Conservation (phyloP, 2,888 invertebrate species). For the Meta bourneti region DNA sequence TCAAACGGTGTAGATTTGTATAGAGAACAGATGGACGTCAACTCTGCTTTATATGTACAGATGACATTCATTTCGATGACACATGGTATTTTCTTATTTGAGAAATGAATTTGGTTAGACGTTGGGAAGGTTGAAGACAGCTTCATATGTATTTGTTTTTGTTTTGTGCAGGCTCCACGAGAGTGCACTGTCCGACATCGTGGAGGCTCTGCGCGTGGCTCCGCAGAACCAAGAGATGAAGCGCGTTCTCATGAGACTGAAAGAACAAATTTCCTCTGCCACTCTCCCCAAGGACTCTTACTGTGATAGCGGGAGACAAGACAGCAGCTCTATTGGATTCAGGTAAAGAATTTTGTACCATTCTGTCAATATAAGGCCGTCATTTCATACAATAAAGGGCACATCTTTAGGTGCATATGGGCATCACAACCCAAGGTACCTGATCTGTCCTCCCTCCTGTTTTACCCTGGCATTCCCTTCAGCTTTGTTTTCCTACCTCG, state of each 20-base stretch:
- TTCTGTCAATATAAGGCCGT: no score
- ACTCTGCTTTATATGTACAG: no score
- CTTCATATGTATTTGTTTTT: constrained; percentile 5
- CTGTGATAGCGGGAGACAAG: constrained; percentile 57
- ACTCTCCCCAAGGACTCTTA: neutral
- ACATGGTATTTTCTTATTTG: no score
- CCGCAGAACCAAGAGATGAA: constrained; percentile 88
- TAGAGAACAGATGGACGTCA: no score
- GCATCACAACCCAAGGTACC: no score
- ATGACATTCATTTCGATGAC: no score
- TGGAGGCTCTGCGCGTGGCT: constrained; percentile 88
- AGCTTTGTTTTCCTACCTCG: no score
- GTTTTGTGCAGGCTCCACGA: constrained; percentile 84
- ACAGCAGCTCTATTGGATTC: constrained; percentile 54
- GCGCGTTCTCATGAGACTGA: constrained; percentile 87
- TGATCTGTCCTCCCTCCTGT: no score
- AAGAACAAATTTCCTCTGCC: constrained; percentile 84
- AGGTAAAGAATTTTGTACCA: constrained; percentile 24
- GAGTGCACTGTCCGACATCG: constrained; percentile 89
- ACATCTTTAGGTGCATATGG: neutral
- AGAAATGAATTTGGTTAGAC: no score
- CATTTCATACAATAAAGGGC: neutral
- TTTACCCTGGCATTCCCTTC: no score
- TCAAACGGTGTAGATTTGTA: no score
- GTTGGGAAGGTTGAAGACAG: no score